Conservation (phyloP, 2,888 invertebrate genomes). For the Tortrix viridana region DNA sequence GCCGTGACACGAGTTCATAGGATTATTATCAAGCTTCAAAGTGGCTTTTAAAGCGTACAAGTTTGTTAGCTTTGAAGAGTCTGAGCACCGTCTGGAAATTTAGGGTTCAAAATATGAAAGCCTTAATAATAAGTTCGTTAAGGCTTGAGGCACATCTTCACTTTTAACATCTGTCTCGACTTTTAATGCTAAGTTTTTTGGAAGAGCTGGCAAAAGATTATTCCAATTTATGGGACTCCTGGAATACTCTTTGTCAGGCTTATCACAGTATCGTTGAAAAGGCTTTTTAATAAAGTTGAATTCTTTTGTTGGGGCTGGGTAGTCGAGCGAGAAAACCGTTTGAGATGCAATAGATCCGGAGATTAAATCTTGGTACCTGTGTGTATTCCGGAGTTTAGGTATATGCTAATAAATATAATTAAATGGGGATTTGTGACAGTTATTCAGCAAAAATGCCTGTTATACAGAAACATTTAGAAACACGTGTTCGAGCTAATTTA, state of each 20-base stretch:
- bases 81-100: background rate
- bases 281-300: constrained; percentile 2
- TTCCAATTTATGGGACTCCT: background rate
- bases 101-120: background rate
- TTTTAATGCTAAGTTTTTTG: background rate
- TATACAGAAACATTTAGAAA: too few species aligned
- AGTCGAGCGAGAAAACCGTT: too few species aligned
- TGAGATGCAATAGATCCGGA: too few species aligned
- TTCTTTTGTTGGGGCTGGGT: background rate
- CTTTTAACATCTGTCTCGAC: background rate
- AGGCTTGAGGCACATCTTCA: background rate
- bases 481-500: too few species aligned
- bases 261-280: background rate
- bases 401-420: too few species aligned
- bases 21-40: too few species aligned
- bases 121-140: background rate
- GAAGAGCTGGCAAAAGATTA: background rate
- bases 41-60: background rate
- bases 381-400: too few species aligned
- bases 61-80: background rate
- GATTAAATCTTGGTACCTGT: too few species aligned
- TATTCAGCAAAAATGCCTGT: too few species aligned
- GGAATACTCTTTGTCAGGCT: background rate
- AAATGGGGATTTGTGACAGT: too few species aligned
- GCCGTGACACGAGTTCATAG: too few species aligned